Conservation (phyloP, 2,797 vertebrate genomes). For the Molossus molossus region DNA sequence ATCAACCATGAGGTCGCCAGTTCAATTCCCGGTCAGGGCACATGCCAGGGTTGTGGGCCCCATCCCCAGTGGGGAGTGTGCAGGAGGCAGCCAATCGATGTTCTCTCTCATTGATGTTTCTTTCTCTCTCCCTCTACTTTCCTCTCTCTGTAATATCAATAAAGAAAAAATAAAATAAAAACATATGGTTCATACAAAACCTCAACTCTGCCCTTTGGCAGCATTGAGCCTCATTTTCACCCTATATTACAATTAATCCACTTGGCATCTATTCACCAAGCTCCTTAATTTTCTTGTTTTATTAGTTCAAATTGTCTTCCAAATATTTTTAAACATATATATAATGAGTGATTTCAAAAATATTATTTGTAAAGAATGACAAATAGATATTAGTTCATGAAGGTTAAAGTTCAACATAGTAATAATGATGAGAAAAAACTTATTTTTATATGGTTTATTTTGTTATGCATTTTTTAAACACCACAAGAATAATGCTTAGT, state of each 20-base stretch:
- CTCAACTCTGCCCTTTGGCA: not conserved
- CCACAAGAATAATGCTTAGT: not conserved
- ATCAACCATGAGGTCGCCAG: too few relatives aligned
- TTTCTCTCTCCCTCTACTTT: too few relatives aligned
- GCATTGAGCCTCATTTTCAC: not conserved
- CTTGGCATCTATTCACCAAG: not conserved
- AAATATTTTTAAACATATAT: not conserved
- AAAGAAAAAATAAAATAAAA: not conserved
- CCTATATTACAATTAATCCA: not conserved
- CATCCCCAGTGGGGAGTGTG: too few relatives aligned
- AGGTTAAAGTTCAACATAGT: not conserved
- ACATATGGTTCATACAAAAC: not conserved
- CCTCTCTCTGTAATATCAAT: too few relatives aligned
- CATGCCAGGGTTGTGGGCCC: too few relatives aligned
- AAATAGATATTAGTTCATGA: not conserved
- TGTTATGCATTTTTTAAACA: not conserved
- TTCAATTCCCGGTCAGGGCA: too few relatives aligned
- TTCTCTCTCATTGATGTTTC: too few relatives aligned
- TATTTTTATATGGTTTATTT: not conserved
- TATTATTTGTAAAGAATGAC: not conserved
- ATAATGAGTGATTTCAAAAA: not conserved
- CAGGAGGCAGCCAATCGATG: too few relatives aligned
- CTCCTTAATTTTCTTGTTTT: not conserved
- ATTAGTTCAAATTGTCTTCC: not conserved
- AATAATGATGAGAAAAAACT: not conserved